Evolutionary conservation across 2,888 invertebrate genomes (phyloP).

Genomic region (Sinopyrophorus schimmeli): DNA sequence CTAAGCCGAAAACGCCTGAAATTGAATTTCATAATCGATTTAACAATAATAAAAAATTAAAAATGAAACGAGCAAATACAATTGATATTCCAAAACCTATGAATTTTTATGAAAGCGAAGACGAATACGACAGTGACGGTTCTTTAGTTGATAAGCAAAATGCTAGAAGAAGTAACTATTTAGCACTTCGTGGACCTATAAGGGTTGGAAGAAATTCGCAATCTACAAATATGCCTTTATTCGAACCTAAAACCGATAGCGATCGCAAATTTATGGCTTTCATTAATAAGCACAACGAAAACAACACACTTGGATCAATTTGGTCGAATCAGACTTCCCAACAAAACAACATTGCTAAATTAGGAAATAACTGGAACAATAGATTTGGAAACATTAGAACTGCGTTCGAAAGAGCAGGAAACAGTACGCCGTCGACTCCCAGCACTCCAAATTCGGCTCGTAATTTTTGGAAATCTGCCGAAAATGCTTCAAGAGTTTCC

Average conservation of each 20-base stretch:
- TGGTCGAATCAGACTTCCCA: slow-evolving; percentile 25
- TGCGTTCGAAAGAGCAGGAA: slow-evolving; percentile 71
- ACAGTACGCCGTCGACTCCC: slow-evolving; percentile 40
- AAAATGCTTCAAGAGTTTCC: too few relatives aligned
- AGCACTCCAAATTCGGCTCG: slow-evolving; percentile 59
- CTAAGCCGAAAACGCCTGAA: slow-evolving; percentile 32
- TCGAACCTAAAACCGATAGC: slow-evolving; percentile 82
- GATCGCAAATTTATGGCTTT: slow-evolving; percentile 84
- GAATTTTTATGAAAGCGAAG: slow-evolving; percentile 55
- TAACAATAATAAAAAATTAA: slow-evolving; percentile 68
- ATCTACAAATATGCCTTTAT: slow-evolving; percentile 62
- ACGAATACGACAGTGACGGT: slow-evolving; percentile 56
- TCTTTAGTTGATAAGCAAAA: slow-evolving; percentile 48
- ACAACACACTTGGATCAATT: slow-evolving; percentile 37
- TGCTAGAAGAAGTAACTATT: slow-evolving; percentile 50
- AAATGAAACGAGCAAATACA: slow-evolving; percentile 87
- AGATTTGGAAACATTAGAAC: slow-evolving; percentile 84
- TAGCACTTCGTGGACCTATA: slow-evolving; percentile 63
- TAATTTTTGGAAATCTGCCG: slow-evolving; percentile 66
- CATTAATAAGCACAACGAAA: slow-evolving; percentile 73
- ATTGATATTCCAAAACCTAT: slow-evolving; percentile 81
- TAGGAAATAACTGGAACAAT: slow-evolving; percentile 70
- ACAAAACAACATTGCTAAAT: slow-evolving; percentile 3
- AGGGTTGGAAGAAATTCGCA: slow-evolving; percentile 58
- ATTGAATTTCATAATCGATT: slow-evolving; percentile 54